Percentiles rank a stretch among this genome's conserved stretches.
Conservation (phyloP, 1,140 invertebrate species). For the Trichonephila clavata region DNA sequence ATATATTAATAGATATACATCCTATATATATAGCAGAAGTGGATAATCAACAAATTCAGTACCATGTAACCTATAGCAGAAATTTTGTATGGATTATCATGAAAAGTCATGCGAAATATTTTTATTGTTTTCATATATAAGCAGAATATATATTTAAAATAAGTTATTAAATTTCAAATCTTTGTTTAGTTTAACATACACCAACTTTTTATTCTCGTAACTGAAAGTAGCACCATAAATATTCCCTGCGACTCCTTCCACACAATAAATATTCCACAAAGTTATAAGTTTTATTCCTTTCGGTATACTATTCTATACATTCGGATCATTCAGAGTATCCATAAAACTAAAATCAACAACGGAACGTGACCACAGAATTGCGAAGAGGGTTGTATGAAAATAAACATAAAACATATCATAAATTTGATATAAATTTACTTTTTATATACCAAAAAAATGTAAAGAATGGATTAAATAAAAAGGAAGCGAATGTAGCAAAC, state of each 20-base stretch:
- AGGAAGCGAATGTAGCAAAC: neutral
- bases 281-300: conserved; percentile 7
- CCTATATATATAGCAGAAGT: too few species aligned
- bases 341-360: conserved; percentile 2
- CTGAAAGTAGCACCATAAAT: neutral
- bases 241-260: neutral
- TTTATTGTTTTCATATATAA: too few species aligned
- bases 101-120: too few species aligned
- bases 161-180: too few species aligned
- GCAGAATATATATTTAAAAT: too few species aligned
- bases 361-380: neutral
- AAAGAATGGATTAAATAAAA: neutral
- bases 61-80: too few species aligned
- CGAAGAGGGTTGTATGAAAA: neutral
- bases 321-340: neutral
- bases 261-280: neutral
- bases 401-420: conserved; percentile 7
- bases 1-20: too few species aligned
- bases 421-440: neutral
- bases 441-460: neutral
- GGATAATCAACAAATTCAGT: too few species aligned
- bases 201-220: too few species aligned
- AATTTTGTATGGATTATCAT: too few species aligned
- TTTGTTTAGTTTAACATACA: too few species aligned
- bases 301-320: neutral